Percentiles rank a stretch among this genome's conserved stretches.
Conservation (phyloP, 2,113 vertebrate genomes). For the Ochotona curzoniae region DNA sequence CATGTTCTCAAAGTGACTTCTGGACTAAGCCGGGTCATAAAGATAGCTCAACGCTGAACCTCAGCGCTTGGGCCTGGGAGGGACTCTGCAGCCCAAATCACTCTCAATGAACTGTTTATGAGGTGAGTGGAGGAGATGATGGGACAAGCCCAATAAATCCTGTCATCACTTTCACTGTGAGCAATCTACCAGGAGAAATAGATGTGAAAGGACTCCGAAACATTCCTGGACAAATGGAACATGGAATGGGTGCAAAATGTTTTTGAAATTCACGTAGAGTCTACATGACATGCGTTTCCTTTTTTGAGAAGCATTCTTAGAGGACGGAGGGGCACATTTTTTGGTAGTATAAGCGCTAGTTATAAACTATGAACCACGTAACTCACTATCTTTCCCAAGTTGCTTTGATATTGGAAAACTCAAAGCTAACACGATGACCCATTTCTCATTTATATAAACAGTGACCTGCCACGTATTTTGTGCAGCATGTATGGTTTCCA, state of each 20-base stretch:
- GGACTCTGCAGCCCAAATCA: too few species aligned
- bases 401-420: neutral
- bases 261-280: too few species aligned
- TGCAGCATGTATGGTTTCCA: neutral
- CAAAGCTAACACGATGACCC: neutral
- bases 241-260: too few species aligned
- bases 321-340: neutral
- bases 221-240: too few species aligned
- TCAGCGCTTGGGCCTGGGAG: rapidly evolving
- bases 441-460: neutral
- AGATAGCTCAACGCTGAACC: neutral
- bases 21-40: neutral
- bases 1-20: neutral
- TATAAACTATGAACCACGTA: neutral
- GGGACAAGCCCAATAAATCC: neutral
- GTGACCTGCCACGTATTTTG: neutral
- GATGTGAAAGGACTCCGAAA: neutral
- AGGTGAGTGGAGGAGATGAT: neutral
- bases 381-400: neutral
- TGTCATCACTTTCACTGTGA: neutral
- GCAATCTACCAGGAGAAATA: neutral
- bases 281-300: too few species aligned
- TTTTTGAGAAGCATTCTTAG: too few species aligned
- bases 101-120: neutral
- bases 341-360: neutral